Base-by-base conservation (phyloP, 2,113 vertebrate species). In the Nyctibius bracteatus region DNA sequence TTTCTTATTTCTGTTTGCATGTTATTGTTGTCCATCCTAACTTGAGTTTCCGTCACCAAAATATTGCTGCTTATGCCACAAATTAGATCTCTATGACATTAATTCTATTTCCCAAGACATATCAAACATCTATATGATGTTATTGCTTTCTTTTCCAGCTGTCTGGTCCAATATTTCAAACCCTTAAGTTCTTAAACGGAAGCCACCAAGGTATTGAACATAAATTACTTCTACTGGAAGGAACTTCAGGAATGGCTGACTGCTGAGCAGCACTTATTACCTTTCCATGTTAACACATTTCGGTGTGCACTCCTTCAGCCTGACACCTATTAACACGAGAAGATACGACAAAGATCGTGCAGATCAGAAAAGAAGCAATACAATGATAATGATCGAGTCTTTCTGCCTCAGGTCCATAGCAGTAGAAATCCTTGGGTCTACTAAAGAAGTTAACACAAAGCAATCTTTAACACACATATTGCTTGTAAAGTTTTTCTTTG, bases 81-180 rank as follows among this genome's bases (percentile, higher is more conserved):
- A 92, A 92, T 87, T 58, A 92, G 54, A 92, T 88, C 63, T 59
- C 39, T 22, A 57, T 68, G 55, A 81, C 54, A 78, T 72, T 78
- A 84, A 88, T 78, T 67, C 49, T 63, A 58, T 77, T 92, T 81
- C 79, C 86, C 82, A 87, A 81, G 82, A 88, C 43, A 58, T 31
- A 84, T n/a, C n/a, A 75, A 94, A 86, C 46, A 51, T 47, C 67
- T 66, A 9, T 66, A 59, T 23, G 71, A 86, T 62, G 58, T 83
- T 80, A 81, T 57, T 84, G 78, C 49, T 90, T 84, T 92, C 58
- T 90, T 94, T 92, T 87, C 68, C 54, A 54, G 52, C 68, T 88
- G 52, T 63, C 90, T 63, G 57, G 92, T 92, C 20, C 68, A 92
- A 72, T 94, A 88, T 88, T 86, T 90, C 73, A 81, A 87, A 84